Percentiles rank a stretch among this genome's conserved stretches.
Evolutionary conservation across 2,888 invertebrate species (phyloP).

Genomic region (Eudasyphora cyanicolor): DNA sequence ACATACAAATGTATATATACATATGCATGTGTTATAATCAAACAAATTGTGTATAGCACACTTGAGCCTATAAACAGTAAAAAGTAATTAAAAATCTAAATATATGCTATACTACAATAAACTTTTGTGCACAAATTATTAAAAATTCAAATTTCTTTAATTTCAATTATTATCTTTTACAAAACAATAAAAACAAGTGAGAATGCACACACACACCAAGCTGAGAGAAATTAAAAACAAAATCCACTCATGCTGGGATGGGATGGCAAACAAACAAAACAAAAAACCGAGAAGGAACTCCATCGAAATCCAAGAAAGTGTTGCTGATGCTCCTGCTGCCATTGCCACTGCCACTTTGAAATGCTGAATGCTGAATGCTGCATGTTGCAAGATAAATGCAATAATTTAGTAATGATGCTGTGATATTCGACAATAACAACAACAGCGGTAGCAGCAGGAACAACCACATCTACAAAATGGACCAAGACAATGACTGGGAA

Average conservation of each 20-base stretch:
- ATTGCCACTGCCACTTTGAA: too few relatives aligned
- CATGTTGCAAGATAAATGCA: slow-evolving; percentile 63
- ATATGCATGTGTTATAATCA: too few relatives aligned
- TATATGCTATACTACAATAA: slow-evolving; percentile 9
- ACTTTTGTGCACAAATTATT: not conserved
- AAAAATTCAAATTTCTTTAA: slow-evolving; percentile 45
- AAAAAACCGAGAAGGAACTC: too few relatives aligned
- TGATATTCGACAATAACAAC: slow-evolving; percentile 20
- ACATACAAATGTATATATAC: not conserved
- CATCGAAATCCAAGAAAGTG: not conserved
- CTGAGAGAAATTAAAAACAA: slow-evolving; percentile 5
- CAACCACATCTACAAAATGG: not conserved
- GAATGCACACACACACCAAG: not conserved
- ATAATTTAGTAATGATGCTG: slow-evolving; percentile 62
- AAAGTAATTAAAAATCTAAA: slow-evolving; percentile 31
- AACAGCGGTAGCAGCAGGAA: not conserved
- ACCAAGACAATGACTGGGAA: too few relatives aligned
- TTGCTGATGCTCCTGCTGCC: not conserved
- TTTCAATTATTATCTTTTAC: slow-evolving; percentile 46
- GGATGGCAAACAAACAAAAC: not conserved
- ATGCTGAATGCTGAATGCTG: too few relatives aligned
- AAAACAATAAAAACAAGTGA: slow-evolving; percentile 28
- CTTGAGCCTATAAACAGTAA: not conserved
- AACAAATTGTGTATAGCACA: too few relatives aligned
- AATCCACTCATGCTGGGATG: not conserved